These are phyloP conservation scores for Colistium nudipinnis DNA, from an alignment of 2,113 vertebrate species.

Conservation along the genomic window DNA sequence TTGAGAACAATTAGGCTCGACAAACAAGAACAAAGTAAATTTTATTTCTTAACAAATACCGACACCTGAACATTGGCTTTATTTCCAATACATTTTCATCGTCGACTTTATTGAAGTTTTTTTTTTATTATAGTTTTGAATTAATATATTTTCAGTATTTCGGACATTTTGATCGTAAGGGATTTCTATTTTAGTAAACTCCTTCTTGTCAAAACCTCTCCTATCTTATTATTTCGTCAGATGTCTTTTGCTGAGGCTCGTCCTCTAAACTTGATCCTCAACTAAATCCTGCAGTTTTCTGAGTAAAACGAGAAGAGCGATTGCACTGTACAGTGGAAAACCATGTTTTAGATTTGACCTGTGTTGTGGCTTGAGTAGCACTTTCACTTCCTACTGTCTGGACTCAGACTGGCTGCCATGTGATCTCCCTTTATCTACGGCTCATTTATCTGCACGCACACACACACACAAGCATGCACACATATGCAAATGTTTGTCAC, in stretches of 20 bases:
- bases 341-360: conserved; percentile 56
- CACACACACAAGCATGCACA: conserved; percentile 21
- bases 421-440: conserved; percentile 60
- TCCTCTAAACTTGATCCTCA: conserved; percentile 21
- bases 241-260: conserved; percentile 27
- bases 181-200: not conserved
- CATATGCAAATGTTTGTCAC: conserved; percentile 9
- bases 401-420: conserved; percentile 51
- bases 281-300: conserved; percentile 1
- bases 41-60: conserved; percentile 25
- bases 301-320: conserved; percentile 54
- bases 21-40: conserved; percentile 5
- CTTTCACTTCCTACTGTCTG: conserved; percentile 82
- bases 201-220: no score
- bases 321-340: conserved; percentile 57
- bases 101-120: no score
- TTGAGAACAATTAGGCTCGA: conserved; percentile 36
- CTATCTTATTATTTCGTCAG: no score
- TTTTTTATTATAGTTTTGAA: no score
- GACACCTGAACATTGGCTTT: not conserved
- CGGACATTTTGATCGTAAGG: not conserved
- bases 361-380: conserved; percentile 73
- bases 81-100: not conserved
- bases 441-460: conserved; percentile 33
- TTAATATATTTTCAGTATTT: conserved; percentile 1